Conservation (phyloP, 2,113 vertebrate genomes). For the Haliaeetus leucogaster region DNA sequence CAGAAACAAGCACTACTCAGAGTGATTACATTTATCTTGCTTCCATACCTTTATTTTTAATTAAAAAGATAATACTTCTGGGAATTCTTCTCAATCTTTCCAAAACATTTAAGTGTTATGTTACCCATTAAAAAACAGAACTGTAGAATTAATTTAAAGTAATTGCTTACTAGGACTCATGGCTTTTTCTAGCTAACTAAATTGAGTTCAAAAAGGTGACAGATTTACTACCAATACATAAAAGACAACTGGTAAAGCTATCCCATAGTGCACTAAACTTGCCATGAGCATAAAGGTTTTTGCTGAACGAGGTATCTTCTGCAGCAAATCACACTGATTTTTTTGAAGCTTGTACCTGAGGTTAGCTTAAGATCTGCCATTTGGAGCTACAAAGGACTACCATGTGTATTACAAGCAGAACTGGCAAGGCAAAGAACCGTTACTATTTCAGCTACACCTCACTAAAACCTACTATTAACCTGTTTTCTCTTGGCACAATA, state of each 20-base stretch:
- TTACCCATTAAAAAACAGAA: neutral
- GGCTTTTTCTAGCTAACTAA: neutral
- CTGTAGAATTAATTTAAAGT: neutral
- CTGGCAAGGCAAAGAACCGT: neutral
- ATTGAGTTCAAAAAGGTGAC: neutral
- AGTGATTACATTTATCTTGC: neutral
- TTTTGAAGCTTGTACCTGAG: neutral
- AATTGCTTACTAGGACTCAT: neutral
- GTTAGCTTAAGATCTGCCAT: neutral
- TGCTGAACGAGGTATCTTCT: neutral
- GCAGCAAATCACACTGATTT: accelerated
- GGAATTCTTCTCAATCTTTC: neutral
- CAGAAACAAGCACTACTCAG: neutral
- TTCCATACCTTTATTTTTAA: constrained; percentile 7
- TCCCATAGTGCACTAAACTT: neutral
- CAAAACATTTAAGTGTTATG: neutral
- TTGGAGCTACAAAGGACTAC: neutral
- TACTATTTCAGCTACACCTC: neutral
- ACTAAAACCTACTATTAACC: neutral
- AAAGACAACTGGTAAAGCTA: neutral
- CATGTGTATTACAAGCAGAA: no score
- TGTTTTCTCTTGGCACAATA: neutral
- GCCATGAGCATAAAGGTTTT: neutral
- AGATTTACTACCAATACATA: neutral
- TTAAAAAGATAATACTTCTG: constrained; percentile 23